A percentile compares a stretch with the other conserved stretches of the same genome.
Conservation (phyloP, 2,797 vertebrate species). For the Muscicapa striata region DNA sequence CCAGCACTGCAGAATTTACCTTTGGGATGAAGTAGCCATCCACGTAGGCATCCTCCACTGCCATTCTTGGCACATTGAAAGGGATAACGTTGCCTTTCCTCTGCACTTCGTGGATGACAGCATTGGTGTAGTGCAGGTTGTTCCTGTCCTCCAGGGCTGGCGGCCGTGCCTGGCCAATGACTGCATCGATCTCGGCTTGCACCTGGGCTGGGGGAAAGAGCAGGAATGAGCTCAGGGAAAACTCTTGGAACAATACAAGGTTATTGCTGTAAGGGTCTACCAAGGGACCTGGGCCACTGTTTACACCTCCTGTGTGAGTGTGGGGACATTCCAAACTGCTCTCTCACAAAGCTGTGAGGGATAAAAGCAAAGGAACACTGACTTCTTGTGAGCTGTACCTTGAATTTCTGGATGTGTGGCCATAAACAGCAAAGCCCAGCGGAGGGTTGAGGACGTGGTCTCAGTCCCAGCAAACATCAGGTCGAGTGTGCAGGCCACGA, state of each 20-base stretch:
- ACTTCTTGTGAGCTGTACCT: constrained; percentile 58
- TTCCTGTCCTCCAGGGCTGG: constrained; percentile 76
- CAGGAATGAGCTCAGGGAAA: not conserved
- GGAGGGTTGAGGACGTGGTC: constrained; percentile 84
- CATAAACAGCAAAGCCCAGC: constrained; percentile 87
- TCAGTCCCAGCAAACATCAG: constrained; percentile 88
- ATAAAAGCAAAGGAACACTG: not conserved
- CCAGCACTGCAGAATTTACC: constrained; percentile 57
- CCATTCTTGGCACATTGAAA: constrained; percentile 72
- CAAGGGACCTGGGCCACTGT: too few relatives aligned
- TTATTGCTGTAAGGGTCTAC: not conserved
- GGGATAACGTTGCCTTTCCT: constrained; percentile 84
- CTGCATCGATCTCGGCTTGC: constrained; percentile 84
- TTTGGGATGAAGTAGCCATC: constrained; percentile 84
- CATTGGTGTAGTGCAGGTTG: constrained; percentile 85
- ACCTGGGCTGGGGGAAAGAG: constrained; percentile 68
- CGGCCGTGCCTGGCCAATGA: constrained; percentile 74
- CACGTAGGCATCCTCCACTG: constrained; percentile 69
- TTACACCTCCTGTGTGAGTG: not conserved
- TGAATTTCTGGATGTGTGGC: constrained; percentile 82
- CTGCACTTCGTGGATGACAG: constrained; percentile 87
- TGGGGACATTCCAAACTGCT: not conserved
- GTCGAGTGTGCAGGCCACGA: constrained; percentile 80
- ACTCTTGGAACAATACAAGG: accelerated
- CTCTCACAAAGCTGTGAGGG: not conserved